A percentile compares a stretch with the other conserved stretches of the same genome.
Evolutionary conservation across 2,113 vertebrate species (phyloP).

Genomic region (Pitta sordida): DNA sequence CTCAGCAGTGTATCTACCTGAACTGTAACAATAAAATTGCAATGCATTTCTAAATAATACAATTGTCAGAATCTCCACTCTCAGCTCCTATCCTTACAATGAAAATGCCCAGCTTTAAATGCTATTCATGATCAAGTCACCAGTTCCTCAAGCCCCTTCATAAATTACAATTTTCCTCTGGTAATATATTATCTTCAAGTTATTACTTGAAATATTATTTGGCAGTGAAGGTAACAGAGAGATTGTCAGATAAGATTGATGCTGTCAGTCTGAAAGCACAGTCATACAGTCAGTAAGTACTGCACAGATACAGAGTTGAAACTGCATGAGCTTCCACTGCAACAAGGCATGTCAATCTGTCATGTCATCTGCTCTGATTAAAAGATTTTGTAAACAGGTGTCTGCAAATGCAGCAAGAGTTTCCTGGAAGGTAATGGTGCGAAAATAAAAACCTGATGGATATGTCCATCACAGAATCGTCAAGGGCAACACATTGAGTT

Average conservation of each 20-base stretch:
- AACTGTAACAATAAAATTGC: constrained; percentile 35
- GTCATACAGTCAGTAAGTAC: background rate
- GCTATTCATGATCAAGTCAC: background rate
- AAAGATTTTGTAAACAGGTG: background rate
- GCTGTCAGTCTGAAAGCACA: constrained; percentile 2
- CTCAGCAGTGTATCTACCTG: background rate
- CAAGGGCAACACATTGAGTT: background rate
- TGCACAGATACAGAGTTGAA: background rate
- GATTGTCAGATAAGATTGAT: background rate
- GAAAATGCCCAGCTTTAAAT: background rate
- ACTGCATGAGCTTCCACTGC: background rate
- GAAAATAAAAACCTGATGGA: background rate
- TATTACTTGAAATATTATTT: background rate
- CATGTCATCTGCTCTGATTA: background rate
- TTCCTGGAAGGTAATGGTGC: background rate
- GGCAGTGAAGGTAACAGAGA: background rate
- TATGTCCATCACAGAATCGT: background rate
- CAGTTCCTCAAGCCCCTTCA: background rate
- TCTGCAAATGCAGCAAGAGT: background rate
- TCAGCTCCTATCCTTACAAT: background rate
- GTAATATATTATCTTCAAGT: background rate
- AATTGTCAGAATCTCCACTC: background rate
- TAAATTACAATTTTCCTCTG: background rate
- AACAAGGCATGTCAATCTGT: background rate
- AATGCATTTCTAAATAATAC: background rate